Evolutionary conservation across 1,140 invertebrate species (phyloP).

Genomic region (Diabrotica undecimpunctata): DNA sequence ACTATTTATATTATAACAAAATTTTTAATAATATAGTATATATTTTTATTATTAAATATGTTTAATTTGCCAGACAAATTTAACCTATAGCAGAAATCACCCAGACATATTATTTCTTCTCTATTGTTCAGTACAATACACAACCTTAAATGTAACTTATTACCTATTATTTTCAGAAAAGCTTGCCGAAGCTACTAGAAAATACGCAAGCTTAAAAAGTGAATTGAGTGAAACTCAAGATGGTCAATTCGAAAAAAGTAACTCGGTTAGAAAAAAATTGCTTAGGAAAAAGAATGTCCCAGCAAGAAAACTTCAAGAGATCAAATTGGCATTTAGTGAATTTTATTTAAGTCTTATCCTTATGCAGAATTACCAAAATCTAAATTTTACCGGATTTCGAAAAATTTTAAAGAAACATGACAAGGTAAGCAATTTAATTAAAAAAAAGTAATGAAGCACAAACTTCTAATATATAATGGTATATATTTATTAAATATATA

Average conservation of each 20-base stretch:
- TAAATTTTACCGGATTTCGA: conserved; percentile 98
- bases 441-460: too few relatives aligned
- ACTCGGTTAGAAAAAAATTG: conserved; percentile 52
- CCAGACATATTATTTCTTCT: too few relatives aligned
- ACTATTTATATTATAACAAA: too few relatives aligned
- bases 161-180: conserved; percentile 72
- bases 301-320: conserved; percentile 81
- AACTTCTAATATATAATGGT: too few relatives aligned
- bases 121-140: too few relatives aligned
- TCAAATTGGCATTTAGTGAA: conserved; percentile 98
- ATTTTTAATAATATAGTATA: too few relatives aligned
- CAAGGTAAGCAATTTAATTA: conserved; percentile 67
- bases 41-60: too few relatives aligned
- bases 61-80: too few relatives aligned
- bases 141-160: too few relatives aligned
- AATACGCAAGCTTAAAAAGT: conserved; percentile 85
- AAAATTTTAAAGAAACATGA: conserved; percentile 99
- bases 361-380: conserved; percentile 85
- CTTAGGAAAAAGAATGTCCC: conserved; percentile 54
- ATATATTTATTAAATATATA: too few relatives aligned
- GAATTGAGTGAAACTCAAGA: conserved; percentile 79
- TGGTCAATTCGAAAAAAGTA: conserved; percentile 56
- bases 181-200: conserved; percentile 92
- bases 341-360: conserved; percentile 97
- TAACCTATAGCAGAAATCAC: too few relatives aligned